Evolutionary conservation across 2,113 vertebrate genomes (phyloP), one percentile per base, ranked within the genome.

Genomic region (Donacobius atricapilla): DNA sequence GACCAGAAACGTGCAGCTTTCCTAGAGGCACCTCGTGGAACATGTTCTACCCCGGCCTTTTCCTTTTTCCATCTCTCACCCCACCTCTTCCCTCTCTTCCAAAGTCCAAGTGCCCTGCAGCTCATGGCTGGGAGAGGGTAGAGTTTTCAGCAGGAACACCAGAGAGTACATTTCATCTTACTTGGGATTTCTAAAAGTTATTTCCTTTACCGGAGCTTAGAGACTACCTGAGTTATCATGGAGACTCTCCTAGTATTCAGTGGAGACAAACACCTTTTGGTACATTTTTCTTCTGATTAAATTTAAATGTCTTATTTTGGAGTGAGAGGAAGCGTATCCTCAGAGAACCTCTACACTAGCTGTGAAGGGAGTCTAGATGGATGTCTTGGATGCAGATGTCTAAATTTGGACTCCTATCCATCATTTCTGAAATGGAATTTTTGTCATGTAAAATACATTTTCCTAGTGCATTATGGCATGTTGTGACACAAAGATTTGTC

Each of bases 401-500:
- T 95, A 91, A 73, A 76, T 87, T 22, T 91, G 73, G 83, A 81
- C 35, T 83, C 42, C 16, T 30, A 83, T 76, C 50, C 63, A 89
- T 83, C 50, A 79, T 87, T 73, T 89, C 35, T 69, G 47, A 83
- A 95, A 76, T 35, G 83, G 79, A 82, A 58, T 66, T 70, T 72
- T 83, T 93, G 23, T 83, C 93, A 85, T 7, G 0, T 50, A 47
- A 90, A 83, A 91, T 70, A 80, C n/a, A 87, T 94, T 89, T 93
- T 64, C n/a, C 44, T 61, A 61, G 71, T 63, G 51, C 87, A 80
- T 91, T 80, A 61, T 85, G 78, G 87, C 75, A 88, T 66, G 54
- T 76, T 91, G 82, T 88, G 78, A 91, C 91, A 96, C 31, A 87
- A 70, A 88, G n/a, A 77, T 91, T 86, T 93, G 60, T 85, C 83